Conservation (phyloP, 1,140 invertebrate genomes). For the Pemphigus obesinymphae region DNA sequence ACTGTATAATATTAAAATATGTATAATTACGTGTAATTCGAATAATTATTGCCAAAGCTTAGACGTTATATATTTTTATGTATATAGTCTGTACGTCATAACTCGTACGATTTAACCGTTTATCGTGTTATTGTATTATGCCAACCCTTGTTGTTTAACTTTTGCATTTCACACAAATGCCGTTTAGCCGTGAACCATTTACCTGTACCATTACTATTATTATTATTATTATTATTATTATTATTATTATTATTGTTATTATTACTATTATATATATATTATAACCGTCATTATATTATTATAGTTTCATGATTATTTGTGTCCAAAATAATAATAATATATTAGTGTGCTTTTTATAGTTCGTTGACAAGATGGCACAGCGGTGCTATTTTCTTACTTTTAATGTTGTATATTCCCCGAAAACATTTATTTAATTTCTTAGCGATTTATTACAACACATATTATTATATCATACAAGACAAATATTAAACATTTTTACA, state of each 20-base stretch:
- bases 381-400: too few species aligned
- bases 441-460: too few species aligned
- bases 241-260: background rate
- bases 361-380: background rate
- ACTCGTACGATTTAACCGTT: background rate
- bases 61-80: slow-evolving; percentile 2
- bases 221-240: background rate
- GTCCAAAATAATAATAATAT: background rate
- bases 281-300: background rate
- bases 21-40: background rate
- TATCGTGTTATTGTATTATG: background rate
- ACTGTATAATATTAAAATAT: too few species aligned
- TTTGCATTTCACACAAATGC: background rate
- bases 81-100: background rate
- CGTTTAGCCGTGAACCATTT: too few species aligned
- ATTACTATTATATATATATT: background rate
- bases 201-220: background rate
- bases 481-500: too few species aligned
- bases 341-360: background rate
- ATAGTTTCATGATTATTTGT: background rate
- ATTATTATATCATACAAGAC: too few species aligned
- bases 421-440: too few species aligned
- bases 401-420: too few species aligned
- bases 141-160: background rate
- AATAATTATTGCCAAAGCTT: slow-evolving; percentile 30